Evolutionary conservation across 2,888 invertebrate species (phyloP).

Genomic region (Prostheceraeus crozeri): DNA sequence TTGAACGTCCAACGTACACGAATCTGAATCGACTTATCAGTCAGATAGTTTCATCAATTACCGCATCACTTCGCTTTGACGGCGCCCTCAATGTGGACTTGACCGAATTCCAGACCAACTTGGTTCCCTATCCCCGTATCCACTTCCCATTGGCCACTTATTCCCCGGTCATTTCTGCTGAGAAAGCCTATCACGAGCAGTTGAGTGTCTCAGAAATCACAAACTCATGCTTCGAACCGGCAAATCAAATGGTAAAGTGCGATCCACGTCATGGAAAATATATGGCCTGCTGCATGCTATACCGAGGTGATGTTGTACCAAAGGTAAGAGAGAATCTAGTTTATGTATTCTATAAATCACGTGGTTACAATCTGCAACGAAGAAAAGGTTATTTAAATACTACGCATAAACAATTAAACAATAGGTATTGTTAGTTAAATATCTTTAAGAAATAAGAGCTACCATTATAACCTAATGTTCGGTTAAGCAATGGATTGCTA

Average conservation of each 20-base stretch:
- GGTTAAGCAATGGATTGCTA: too few species aligned
- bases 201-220: conserved; percentile 48
- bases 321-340: too few species aligned
- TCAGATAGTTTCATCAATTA: conserved; percentile 64
- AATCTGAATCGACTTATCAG: conserved; percentile 85
- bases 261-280: conserved; percentile 44
- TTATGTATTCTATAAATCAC: too few species aligned
- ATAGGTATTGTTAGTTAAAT: too few species aligned
- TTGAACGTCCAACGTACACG: conserved; percentile 75
- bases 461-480: too few species aligned
- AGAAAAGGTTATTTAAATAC: too few species aligned
- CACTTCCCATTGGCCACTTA: conserved; percentile 78
- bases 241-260: conserved; percentile 47
- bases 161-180: conserved; percentile 49
- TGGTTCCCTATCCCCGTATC: conserved; percentile 62
- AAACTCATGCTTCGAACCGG: conserved; percentile 48
- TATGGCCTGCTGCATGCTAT: conserved; percentile 43
- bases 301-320: conserved; percentile 44
- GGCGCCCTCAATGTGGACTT: conserved; percentile 59
- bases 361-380: too few species aligned
- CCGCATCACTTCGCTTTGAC: conserved; percentile 58
- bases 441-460: too few species aligned
- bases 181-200: conserved; percentile 49
- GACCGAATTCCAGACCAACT: conserved; percentile 58
- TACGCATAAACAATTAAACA: too few species aligned